Base-by-base conservation (phyloP, 2,797 vertebrate genomes). In the Tiaroga cobitis region DNA sequence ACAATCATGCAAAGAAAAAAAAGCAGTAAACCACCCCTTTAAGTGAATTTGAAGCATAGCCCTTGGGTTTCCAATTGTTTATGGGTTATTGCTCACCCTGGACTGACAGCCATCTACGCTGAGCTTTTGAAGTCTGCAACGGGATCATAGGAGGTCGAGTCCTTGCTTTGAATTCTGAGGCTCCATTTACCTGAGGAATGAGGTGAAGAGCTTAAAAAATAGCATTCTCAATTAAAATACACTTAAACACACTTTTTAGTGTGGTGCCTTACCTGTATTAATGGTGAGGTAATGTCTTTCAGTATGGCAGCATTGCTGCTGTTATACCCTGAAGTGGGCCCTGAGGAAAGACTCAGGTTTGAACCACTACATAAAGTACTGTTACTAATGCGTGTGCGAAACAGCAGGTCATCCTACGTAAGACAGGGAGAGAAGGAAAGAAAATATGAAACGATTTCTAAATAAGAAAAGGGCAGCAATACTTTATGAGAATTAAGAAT, bases 241-340 rank as follows among this genome's bases (percentile, higher is more conserved):
- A 32, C 29, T 21, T 26, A 21, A 29, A 24, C n/a, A 18, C 1
- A 8, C 8, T 32, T 29, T 56, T 56, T 26, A 16, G 26, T 39
- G n/a, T 49, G 39, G 16, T 7, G 18, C 8, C 54, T 63, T 18
- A 89, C 89, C 88, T 85, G 82, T 5, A 90, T 46, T 41, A 74
- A 68, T 8, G 92, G 75, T 75, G 75, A 91, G 88, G n/a, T 91
- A 56, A 88, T 67, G 3, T 89, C 92, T 88, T 91, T 93, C 4
- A 92, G 81, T 24, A 93, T 90, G 63, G 87, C 91, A 0, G 96
- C 88, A 86, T 96, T 97, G 81, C 97, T 96, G 69, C 97, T 99
- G 89, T 97, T 97, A 93, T 99, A 99, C 6, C 97, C 98, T 32
- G 98, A 99, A 0, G 98, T 99, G 46, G 97, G 95, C 43, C 96